Conservation (phyloP, 2,113 vertebrate species). For the Jacana jacana region DNA sequence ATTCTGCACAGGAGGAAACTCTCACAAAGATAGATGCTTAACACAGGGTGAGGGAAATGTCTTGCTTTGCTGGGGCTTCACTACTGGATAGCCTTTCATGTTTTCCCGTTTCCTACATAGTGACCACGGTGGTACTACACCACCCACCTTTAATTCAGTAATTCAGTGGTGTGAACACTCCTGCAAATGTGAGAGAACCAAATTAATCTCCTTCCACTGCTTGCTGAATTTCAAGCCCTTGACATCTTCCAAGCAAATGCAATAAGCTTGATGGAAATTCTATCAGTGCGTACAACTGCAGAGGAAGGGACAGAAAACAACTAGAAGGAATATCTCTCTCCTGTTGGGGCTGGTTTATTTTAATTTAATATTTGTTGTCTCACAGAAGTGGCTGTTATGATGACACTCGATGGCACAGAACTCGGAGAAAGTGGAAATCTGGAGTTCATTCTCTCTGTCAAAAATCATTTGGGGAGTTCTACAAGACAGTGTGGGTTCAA, state of each 20-base stretch:
- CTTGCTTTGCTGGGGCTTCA: background rate
- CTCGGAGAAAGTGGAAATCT: background rate
- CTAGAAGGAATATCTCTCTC: background rate
- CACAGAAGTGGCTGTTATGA: background rate
- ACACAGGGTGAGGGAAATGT: background rate
- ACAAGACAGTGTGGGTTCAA: background rate
- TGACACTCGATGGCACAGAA: background rate
- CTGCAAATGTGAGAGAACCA: rapidly evolving
- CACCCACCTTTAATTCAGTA: background rate
- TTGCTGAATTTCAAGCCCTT: background rate
- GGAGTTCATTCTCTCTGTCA: background rate
- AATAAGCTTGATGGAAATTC: background rate
- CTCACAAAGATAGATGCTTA: background rate
- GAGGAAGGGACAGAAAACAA: background rate
- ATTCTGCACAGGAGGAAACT: background rate
- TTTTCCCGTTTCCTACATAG: background rate
- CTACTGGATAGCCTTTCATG: background rate
- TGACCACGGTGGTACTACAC: background rate
- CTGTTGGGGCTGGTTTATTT: background rate
- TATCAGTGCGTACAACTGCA: background rate
- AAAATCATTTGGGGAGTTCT: background rate
- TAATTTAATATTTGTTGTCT: background rate
- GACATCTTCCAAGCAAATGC: background rate
- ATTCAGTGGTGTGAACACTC: background rate
- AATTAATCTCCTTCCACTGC: background rate